Conservation (phyloP, 2,888 invertebrate genomes). For the Drosophila atripex region DNA sequence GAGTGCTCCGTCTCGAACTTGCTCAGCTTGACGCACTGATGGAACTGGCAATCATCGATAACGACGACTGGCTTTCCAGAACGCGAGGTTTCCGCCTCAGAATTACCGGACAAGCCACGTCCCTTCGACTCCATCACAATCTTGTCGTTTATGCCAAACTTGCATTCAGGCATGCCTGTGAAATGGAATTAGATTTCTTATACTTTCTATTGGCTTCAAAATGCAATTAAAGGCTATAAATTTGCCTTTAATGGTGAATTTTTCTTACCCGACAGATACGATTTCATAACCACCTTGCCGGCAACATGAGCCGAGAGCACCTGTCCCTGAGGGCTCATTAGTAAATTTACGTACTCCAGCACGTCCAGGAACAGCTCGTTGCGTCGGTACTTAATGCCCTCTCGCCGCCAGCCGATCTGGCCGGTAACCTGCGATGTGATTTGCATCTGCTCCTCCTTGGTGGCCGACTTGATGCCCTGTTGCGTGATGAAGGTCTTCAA, state of each 20-base stretch:
- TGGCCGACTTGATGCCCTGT: slow-evolving; percentile 99
- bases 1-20: slow-evolving; percentile 99
- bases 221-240: background rate
- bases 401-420: slow-evolving; percentile 99
- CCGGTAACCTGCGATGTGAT: slow-evolving; percentile 99
- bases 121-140: slow-evolving; percentile 98
- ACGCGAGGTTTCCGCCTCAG: slow-evolving; percentile 91
- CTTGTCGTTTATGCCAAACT: slow-evolving; percentile 99
- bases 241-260: background rate
- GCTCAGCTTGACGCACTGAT: slow-evolving; percentile 99
- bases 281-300: slow-evolving; percentile 99
- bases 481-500: slow-evolving; percentile 99
- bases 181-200: background rate
- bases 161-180: slow-evolving; percentile 99
- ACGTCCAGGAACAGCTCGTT: slow-evolving; percentile 99
- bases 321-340: slow-evolving; percentile 99
- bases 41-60: slow-evolving; percentile 99
- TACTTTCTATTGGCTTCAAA: background rate
- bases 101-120: slow-evolving; percentile 89
- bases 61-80: slow-evolving; percentile 99
- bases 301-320: slow-evolving; percentile 99
- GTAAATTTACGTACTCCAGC: slow-evolving; percentile 98
- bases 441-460: slow-evolving; percentile 99
- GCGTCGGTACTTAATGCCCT: slow-evolving; percentile 99
- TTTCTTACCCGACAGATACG: slow-evolving; percentile 91